Base-by-base conservation (phyloP, 1,140 invertebrate species). In the Anastatus disparis region DNA sequence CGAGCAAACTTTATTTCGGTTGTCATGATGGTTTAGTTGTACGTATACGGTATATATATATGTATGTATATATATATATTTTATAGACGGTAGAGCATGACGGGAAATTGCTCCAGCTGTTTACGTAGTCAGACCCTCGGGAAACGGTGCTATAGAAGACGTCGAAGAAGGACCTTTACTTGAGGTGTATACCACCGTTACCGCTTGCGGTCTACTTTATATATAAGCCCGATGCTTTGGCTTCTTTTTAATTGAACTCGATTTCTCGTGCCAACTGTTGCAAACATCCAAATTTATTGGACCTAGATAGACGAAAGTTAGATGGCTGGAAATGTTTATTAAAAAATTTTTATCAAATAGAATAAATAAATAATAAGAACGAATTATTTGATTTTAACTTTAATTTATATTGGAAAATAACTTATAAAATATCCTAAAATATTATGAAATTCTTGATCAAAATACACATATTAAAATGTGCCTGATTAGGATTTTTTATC, bases 71-170 rank as follows among this genome's bases (percentile, higher is more conserved):
- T n/a, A n/a, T n/a, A n/a, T n/a, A n/a, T n/a, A n/a, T n/a, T n/a
- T n/a, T 40, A 35, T 8, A 3, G 17, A 17, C 40, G 40, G 17
- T n/a, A 29, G 40, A 50, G 46, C 35, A 48, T 61, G 46, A 8
- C 71, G 64, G 64, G 71, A 72, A 68, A 72, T 72, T 72, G 71
- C 71, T 29, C 48, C 56, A 31, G 48, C 42, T 72, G 64, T 72
- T 72, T 72, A 68, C 71, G 58, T 58, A 68, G 40, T 48, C 63
- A 26, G 48, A 17, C 44, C 46, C 20, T 35, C 35, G 46, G 38
- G 50, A 44, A n/a, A n/a, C 22, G 6, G 24, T n/a, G 46, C 9
- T 40, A 26, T 42, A 35, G 22, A 26, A n/a, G 29, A 56, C 29
- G 29, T 2, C 27, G 27, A 53, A n/a, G n/a, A n/a, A 53, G 50